Evolutionary conservation across 2,113 vertebrate genomes (phyloP).

Genomic region (Haliaeetus leucogaster): DNA sequence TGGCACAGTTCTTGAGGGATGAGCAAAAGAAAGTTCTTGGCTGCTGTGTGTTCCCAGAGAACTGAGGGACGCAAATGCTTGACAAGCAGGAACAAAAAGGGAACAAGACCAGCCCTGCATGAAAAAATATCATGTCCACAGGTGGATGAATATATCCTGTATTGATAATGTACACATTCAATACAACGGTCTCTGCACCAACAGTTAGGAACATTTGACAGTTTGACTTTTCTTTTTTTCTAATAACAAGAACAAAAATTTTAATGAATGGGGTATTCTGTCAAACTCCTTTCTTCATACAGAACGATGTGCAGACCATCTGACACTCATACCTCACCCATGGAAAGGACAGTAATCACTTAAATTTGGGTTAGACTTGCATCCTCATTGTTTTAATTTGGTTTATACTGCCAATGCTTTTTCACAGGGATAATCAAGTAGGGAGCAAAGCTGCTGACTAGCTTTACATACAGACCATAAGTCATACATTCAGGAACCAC

Average conservation of each 20-base stretch:
- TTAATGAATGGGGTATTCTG: not conserved
- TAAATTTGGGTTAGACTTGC: not conserved
- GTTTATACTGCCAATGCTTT: not conserved
- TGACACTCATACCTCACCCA: not conserved
- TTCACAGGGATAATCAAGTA: not conserved
- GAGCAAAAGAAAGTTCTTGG: not conserved
- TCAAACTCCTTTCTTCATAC: not conserved
- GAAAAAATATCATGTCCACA: not conserved
- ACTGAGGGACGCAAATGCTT: not conserved
- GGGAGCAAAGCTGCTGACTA: not conserved
- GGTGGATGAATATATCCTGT: not conserved
- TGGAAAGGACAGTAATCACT: not conserved
- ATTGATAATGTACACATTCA: not conserved
- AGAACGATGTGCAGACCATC: not conserved
- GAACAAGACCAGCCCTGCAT: not conserved
- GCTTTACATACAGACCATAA: not conserved
- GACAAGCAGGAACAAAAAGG: not conserved
- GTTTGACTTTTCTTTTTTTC: not conserved
- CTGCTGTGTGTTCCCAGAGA: not conserved
- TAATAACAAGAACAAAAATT: not conserved
- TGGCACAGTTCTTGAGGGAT: not conserved
- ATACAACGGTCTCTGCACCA: not conserved
- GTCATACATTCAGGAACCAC: not conserved
- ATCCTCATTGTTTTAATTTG: not conserved
- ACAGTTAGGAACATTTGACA: not conserved